A percentile compares a stretch with the other conserved stretches of the same genome.
phyloP scores from a whole-genome alignment of 2,113 vertebrate genomes.

The Oryzias melastigma region DNA sequence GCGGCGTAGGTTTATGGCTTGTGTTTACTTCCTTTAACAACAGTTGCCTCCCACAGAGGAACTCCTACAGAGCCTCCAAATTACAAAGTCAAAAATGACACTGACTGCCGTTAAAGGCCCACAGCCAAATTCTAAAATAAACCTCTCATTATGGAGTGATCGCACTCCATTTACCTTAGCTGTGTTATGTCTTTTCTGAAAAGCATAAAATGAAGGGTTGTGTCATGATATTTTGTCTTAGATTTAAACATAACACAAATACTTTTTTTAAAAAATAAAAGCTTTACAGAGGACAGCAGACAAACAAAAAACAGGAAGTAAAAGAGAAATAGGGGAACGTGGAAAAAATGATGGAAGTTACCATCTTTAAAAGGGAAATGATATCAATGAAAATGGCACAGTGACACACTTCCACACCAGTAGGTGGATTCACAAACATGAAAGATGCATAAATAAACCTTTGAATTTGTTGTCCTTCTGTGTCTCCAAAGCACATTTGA shows the following conservation, averaged over 20 bases:
- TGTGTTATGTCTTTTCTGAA: slow-evolving; percentile 1
- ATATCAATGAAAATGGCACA: background rate
- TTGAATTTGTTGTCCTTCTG: no score
- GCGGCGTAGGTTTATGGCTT: background rate
- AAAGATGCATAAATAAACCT: no score
- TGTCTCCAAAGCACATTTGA: background rate
- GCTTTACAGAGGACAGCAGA: background rate
- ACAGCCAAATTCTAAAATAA: slow-evolving; percentile 36
- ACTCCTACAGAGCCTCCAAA: slow-evolving; percentile 38
- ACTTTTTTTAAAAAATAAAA: no score
- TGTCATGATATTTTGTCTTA: no score
- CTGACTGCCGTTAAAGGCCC: slow-evolving; percentile 35
- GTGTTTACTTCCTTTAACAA: slow-evolving; percentile 29
- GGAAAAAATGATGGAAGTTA: no score
- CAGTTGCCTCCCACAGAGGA: slow-evolving; percentile 31
- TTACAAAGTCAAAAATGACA: slow-evolving; percentile 42
- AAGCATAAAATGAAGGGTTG: slow-evolving; percentile 2
- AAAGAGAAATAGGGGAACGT: background rate
- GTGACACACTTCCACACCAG: no score
- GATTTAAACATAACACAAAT: no score
- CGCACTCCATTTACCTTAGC: slow-evolving; percentile 7
- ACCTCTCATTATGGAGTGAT: slow-evolving; percentile 26
- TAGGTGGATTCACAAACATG: no score
- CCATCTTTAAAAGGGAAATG: background rate
- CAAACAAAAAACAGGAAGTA: background rate